phyloP scores from a whole-genome alignment of 2,113 vertebrate genomes.

The Lepisosteus oculatus region DNA sequence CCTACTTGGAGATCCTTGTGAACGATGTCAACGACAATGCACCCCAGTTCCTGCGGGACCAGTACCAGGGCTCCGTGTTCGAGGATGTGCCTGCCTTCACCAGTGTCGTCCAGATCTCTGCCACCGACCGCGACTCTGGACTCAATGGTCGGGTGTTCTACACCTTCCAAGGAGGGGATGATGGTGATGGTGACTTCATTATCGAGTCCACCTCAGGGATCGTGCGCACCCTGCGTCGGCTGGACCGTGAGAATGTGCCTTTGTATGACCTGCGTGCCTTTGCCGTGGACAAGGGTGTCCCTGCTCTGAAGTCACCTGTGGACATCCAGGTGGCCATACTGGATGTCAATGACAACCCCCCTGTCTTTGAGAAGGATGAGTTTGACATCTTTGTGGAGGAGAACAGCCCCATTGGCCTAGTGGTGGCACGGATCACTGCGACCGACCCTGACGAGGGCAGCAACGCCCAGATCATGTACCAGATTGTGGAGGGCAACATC shows the following conservation, averaged over 20 bases:
- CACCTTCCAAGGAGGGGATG: conserved; percentile 89
- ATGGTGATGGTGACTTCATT: conserved; percentile 90
- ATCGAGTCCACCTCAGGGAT: conserved; percentile 94
- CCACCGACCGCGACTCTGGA: conserved; percentile 85
- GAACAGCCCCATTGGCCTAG: conserved; percentile 90
- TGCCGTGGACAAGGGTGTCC: conserved; percentile 86
- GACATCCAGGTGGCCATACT: conserved; percentile 82
- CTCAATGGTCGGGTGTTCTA: conserved; percentile 90
- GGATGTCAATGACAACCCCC: conserved; percentile 94
- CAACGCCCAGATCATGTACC: conserved; percentile 97
- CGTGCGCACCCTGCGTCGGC: conserved; percentile 80
- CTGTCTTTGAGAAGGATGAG: conserved; percentile 87
- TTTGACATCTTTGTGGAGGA: conserved; percentile 93
- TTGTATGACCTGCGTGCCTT: conserved; percentile 78
- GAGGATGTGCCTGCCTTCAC: conserved; percentile 89
- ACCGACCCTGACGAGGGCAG: conserved; percentile 91
- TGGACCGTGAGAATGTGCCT: conserved; percentile 88
- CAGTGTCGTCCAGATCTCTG: conserved; percentile 89
- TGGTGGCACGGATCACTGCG: conserved; percentile 84
- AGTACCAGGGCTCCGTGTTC: conserved; percentile 81
- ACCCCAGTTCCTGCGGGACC: conserved; percentile 83
- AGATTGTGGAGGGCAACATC: conserved; percentile 95
- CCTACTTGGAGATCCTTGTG: conserved; percentile 93
- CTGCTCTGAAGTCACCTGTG: conserved; percentile 74
- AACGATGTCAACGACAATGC: conserved; percentile 93